These are phyloP conservation scores for Apeira syringaria DNA, from an alignment of 2,888 invertebrate species.

Conservation along the genomic window DNA sequence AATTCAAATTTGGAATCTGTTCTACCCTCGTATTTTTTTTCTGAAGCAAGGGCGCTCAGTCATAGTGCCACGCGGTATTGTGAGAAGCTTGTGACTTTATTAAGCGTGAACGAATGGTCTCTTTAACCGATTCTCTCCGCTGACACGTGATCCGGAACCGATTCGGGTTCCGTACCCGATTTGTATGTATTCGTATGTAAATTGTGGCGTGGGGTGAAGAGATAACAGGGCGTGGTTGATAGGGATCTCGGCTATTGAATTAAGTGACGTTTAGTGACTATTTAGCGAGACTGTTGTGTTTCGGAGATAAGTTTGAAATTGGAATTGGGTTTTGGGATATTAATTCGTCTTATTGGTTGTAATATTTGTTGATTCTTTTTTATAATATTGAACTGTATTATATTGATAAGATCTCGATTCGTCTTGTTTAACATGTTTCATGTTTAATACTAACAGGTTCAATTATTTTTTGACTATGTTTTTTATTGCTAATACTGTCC, in stretches of 20 bases:
- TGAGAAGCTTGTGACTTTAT: conserved; percentile 82
- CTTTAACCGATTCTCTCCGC: conserved; percentile 83
- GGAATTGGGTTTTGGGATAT: conserved; percentile 19
- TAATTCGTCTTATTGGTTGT: conserved; percentile 8
- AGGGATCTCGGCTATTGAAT: conserved; percentile 76
- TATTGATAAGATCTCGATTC: too few relatives aligned
- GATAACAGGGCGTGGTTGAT: conserved; percentile 75
- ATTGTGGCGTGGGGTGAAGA: conserved; percentile 69
- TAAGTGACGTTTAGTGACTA: conserved; percentile 68
- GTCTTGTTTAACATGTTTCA: too few relatives aligned
- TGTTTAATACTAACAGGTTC: too few relatives aligned
- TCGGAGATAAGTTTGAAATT: conserved; percentile 30
- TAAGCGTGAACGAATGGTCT: conserved; percentile 79
- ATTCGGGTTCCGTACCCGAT: conserved; percentile 71
- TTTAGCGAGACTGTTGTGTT: conserved; percentile 39
- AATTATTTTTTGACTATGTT: too few relatives aligned
- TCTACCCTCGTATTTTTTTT: conserved; percentile 68
- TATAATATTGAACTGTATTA: too few relatives aligned
- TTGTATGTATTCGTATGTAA: conserved; percentile 79
- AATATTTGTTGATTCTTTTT: conserved; percentile 5
- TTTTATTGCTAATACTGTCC: too few relatives aligned
- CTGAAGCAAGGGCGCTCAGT: conserved; percentile 50
- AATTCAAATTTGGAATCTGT: conserved; percentile 84
- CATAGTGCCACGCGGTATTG: conserved; percentile 63
- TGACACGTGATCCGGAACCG: conserved; percentile 85